Conservation (phyloP, 1,140 invertebrate species). For the Linepithema humile region DNA sequence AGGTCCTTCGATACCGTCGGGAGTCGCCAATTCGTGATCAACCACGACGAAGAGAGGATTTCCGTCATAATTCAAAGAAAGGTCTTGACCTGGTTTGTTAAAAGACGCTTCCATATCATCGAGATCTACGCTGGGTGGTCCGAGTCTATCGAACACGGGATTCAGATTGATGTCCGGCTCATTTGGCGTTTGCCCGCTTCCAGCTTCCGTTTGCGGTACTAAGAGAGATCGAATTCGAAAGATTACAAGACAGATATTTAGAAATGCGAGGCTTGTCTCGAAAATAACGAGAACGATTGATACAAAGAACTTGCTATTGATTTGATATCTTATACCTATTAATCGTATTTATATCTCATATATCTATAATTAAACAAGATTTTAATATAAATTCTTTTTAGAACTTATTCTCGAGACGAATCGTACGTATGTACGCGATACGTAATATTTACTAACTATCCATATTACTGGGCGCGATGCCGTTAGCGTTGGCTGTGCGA, state of each 20-base stretch:
- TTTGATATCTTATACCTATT: too few species aligned
- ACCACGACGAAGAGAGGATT: slow-evolving; percentile 82
- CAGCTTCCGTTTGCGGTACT: slow-evolving; percentile 67
- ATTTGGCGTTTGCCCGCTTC: slow-evolving; percentile 67
- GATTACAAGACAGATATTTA: slow-evolving; percentile 30
- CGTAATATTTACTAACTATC: slow-evolving; percentile 16
- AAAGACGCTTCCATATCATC: slow-evolving; percentile 42
- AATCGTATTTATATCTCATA: not conserved
- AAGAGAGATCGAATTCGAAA: slow-evolving; percentile 14
- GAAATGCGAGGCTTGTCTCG: not conserved
- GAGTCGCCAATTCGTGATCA: slow-evolving; percentile 86
- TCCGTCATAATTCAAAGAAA: not conserved
- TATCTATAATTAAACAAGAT: not conserved
- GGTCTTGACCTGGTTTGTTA: not conserved
- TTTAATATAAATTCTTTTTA: too few species aligned
- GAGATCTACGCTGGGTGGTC: slow-evolving; percentile 15
- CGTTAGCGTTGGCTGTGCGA: not conserved
- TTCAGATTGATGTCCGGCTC: slow-evolving; percentile 52
- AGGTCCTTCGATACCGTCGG: slow-evolving; percentile 86
- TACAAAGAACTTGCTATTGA: not conserved
- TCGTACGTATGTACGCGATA: too few species aligned
- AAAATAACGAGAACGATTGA: slow-evolving; percentile 19
- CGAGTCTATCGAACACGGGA: slow-evolving; percentile 42
- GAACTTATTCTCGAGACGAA: not conserved
- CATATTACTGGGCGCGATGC: not conserved